phyloP scores from a whole-genome alignment of 2,888 invertebrate species.

The Myathropa florea region DNA sequence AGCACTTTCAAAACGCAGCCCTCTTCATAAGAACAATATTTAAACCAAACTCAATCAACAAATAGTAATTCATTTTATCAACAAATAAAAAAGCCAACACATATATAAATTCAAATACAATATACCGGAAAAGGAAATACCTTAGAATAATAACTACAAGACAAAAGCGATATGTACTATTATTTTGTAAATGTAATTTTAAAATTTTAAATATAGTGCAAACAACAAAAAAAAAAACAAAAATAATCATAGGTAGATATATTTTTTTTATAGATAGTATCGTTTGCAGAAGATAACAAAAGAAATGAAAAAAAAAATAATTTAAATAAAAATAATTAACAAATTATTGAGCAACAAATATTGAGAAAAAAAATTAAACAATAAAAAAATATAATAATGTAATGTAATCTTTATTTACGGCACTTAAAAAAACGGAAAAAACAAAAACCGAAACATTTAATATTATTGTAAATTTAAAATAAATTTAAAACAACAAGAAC shows the following conservation, averaged over 20 bases:
- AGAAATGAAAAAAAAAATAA: conserved; percentile 56
- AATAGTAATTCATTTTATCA: conserved; percentile 39
- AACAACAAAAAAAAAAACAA: conserved; percentile 10
- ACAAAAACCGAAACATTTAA: conserved; percentile 32
- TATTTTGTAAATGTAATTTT: conserved; percentile 70
- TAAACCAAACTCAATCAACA: conserved; percentile 31
- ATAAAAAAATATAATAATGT: conserved; percentile 35
- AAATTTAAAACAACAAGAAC: conserved; percentile 47
- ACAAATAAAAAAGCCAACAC: conserved; percentile 46
- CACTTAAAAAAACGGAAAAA: conserved; percentile 62
- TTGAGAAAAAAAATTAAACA: conserved; percentile 44
- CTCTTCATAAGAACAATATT: conserved; percentile 31
- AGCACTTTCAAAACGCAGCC: conserved; percentile 51
- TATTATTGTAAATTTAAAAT: conserved; percentile 65
- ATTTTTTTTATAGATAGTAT: conserved; percentile 76
- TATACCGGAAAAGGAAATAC: conserved; percentile 31
- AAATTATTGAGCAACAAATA: conserved; percentile 57
- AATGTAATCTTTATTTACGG: conserved; percentile 66
- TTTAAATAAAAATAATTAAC: conserved; percentile 69
- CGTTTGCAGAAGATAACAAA: conserved; percentile 74
- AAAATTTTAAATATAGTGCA: conserved; percentile 52
- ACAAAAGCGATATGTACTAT: conserved; percentile 55
- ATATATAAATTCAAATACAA: conserved; percentile 16
- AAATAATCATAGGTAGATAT: conserved; percentile 69
- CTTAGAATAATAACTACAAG: conserved; percentile 42